These are phyloP conservation scores for Dendrolimus houi DNA, from an alignment of 2,888 invertebrate genomes.

Conservation along the genomic window DNA sequence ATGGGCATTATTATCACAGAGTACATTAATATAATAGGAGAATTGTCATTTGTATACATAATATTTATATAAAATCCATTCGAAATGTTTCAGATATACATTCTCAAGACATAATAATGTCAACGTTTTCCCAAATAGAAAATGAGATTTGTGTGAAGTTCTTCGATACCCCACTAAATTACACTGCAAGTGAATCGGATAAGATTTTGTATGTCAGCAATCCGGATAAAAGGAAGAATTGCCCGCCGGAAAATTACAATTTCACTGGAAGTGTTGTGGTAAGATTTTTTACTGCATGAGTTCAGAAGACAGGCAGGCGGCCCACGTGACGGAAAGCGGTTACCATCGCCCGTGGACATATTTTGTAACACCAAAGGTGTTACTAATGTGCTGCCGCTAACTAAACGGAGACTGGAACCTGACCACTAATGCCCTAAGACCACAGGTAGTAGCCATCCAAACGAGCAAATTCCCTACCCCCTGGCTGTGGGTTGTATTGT, in stretches of 20 bases:
- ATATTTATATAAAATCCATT: too few species aligned
- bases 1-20: too few species aligned
- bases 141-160: conserved; percentile 55
- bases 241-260: conserved; percentile 30
- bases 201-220: conserved; percentile 47
- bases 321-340: too few species aligned
- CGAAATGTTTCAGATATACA: conserved; percentile 33
- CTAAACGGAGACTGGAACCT: conserved; percentile 8
- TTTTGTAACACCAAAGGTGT: too few species aligned
- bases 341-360: too few species aligned
- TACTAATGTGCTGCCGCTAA: too few species aligned
- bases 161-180: conserved; percentile 34
- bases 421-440: conserved; percentile 26
- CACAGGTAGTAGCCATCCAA: too few species aligned
- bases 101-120: conserved; percentile 48
- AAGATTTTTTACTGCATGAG: conserved; percentile 11
- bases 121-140: conserved; percentile 31
- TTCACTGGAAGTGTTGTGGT: conserved; percentile 40
- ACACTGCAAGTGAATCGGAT: conserved; percentile 16
- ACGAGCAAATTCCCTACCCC: too few species aligned
- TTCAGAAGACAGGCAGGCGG: too few species aligned
- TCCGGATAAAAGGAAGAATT: conserved; percentile 39
- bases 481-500: too few species aligned
- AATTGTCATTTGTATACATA: too few species aligned
- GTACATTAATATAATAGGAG: too few species aligned